Percentiles rank a stretch among this genome's conserved stretches.
Evolutionary conservation across 2,888 invertebrate species (phyloP).

Genomic region (Scaptomyza polygonia): DNA sequence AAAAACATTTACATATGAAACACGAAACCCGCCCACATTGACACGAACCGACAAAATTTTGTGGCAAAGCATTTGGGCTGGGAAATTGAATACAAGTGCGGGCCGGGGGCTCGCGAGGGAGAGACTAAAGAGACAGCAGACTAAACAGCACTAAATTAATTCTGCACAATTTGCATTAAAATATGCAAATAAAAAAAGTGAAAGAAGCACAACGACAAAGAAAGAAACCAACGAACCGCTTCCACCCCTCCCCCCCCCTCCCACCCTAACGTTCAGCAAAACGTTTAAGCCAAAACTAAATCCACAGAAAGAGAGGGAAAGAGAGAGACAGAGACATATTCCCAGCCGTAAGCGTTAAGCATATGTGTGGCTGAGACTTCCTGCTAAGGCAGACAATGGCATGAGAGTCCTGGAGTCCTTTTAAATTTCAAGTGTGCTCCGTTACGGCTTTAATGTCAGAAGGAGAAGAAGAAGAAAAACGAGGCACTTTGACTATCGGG

Average conservation of each 20-base stretch:
- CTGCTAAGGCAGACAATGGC: conserved; percentile 55
- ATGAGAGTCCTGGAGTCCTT: conserved; percentile 22
- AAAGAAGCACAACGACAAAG: conserved; percentile 44
- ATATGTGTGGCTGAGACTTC: conserved; percentile 70
- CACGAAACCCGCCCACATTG: conserved; percentile 59
- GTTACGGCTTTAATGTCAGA: conserved; percentile 47
- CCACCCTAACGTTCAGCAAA: no score
- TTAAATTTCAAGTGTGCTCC: conserved; percentile 52
- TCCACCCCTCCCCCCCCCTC: background rate
- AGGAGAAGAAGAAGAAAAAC: conserved; percentile 1
- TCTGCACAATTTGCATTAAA: conserved; percentile 81
- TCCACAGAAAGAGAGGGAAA: conserved; percentile 20
- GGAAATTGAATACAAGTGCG: conserved; percentile 21
- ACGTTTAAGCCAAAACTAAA: conserved; percentile 66
- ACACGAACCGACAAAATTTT: conserved; percentile 59
- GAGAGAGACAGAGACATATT: conserved; percentile 39
- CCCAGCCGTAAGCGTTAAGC: conserved; percentile 67
- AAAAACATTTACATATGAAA: conserved; percentile 77
- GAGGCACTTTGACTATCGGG: conserved; percentile 50
- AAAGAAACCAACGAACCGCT: conserved; percentile 14
- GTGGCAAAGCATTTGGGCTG: conserved; percentile 21
- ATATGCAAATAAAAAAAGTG: conserved; percentile 78
- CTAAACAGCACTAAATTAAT: conserved; percentile 80
- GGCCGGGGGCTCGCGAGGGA: background rate
- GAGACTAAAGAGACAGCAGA: conserved; percentile 48